A percentile compares a stretch with the other conserved stretches of the same genome.
phyloP scores from a whole-genome alignment of 2,888 invertebrate genomes.

The Tipula confusa region DNA sequence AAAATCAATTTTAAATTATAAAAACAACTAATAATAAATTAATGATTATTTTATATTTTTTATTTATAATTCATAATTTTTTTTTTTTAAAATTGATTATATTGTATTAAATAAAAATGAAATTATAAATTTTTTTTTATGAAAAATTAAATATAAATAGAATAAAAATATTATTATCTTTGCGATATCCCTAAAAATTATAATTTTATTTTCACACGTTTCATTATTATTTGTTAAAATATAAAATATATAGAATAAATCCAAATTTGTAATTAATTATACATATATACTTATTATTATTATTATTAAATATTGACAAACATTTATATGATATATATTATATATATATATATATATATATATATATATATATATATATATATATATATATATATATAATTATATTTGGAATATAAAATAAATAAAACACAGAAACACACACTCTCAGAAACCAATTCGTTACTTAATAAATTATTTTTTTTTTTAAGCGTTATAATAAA shows the following conservation, averaged over 20 bases:
- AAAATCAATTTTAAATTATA: slow-evolving; percentile 21
- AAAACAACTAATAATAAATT: background rate
- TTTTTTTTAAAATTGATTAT: background rate
- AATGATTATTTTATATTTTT: background rate
- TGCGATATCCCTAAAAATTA: background rate
- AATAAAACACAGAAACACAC: background rate
- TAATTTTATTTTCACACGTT: background rate
- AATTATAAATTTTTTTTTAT: background rate
- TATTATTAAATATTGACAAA: background rate
- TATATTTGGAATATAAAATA: background rate
- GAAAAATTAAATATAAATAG: slow-evolving; percentile 5
- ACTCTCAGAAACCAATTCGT: background rate
- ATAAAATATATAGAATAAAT: background rate
- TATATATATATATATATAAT: background rate
- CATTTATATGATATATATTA: too few relatives aligned
- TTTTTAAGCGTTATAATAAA: too few relatives aligned
- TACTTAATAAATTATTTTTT: background rate
- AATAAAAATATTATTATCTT: background rate
- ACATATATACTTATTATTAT: background rate
- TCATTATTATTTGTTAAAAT: background rate
- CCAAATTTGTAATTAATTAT: slow-evolving; percentile 7
- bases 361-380: too few relatives aligned
- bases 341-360: too few relatives aligned
- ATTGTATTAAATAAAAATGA: background rate
- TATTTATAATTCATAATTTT: background rate